phyloP scores from a whole-genome alignment of 2,888 invertebrate genomes.

The Incurvaria masculella region DNA sequence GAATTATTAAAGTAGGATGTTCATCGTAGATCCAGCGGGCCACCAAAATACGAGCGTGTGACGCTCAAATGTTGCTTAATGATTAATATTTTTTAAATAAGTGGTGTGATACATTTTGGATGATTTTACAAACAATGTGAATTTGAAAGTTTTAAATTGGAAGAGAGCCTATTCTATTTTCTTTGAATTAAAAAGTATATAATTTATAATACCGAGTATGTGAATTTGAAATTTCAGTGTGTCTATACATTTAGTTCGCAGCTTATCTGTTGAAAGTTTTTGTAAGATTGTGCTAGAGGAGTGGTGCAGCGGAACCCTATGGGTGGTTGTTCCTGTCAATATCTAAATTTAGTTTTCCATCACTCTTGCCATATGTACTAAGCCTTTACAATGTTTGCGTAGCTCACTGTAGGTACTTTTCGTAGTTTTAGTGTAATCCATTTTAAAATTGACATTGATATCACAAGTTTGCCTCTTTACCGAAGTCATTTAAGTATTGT shows the following conservation, averaged over 20 bases:
- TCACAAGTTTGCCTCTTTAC: conserved; percentile 40
- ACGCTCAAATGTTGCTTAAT: conserved; percentile 55
- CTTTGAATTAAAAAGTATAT: no score
- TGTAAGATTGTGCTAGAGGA: no score
- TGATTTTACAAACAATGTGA: conserved; percentile 57
- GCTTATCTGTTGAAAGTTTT: no score
- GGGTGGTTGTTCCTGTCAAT: no score
- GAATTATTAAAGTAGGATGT: conserved; percentile 52
- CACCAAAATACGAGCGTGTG: conserved; percentile 37
- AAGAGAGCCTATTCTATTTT: no score
- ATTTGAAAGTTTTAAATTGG: conserved; percentile 28
- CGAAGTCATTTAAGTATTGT: not conserved
- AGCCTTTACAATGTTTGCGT: conserved; percentile 24
- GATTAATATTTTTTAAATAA: conserved; percentile 45
- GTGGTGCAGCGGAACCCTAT: no score
- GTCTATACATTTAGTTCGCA: no score
- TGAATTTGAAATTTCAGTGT: no score
- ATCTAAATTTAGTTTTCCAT: conserved; percentile 35
- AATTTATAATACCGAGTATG: no score
- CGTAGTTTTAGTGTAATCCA: conserved; percentile 50
- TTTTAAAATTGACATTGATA: conserved; percentile 48
- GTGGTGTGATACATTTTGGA: conserved; percentile 58
- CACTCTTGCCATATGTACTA: conserved; percentile 47
- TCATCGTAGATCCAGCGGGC: not conserved
- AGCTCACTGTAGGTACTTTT: conserved; percentile 47